phyloP scores from a whole-genome alignment of 2,113 vertebrate genomes.

The Mobula birostris region DNA sequence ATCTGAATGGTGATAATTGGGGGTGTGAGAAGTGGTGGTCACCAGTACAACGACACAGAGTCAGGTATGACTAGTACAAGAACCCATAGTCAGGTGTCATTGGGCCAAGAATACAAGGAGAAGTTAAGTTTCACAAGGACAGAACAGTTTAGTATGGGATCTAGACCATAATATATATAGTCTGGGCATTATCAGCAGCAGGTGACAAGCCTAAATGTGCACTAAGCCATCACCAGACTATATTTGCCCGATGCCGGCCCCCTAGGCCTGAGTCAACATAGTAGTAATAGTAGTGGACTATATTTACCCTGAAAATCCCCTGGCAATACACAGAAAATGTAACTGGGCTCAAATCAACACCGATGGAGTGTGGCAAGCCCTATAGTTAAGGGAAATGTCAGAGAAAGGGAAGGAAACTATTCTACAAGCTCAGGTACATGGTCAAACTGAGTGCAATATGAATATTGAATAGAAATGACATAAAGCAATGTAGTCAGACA shows the following conservation, averaged over 20 bases:
- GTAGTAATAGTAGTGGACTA: neutral
- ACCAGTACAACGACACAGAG: too few relatives aligned
- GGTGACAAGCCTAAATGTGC: neutral
- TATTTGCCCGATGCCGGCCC: neutral
- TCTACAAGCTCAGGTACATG: neutral
- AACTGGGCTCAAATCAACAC: neutral
- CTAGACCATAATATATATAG: too few relatives aligned
- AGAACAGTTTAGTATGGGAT: too few relatives aligned
- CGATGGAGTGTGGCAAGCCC: neutral
- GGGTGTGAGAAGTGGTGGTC: too few relatives aligned
- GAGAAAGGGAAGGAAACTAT: neutral
- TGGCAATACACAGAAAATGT: neutral
- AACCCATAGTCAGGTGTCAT: too few relatives aligned
- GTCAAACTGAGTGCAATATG: neutral
- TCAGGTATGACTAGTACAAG: too few relatives aligned
- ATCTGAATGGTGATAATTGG: too few relatives aligned
- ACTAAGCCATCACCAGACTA: neutral
- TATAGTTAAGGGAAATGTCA: neutral
- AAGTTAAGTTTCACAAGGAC: too few relatives aligned
- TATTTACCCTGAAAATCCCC: neutral
- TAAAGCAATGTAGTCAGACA: neutral
- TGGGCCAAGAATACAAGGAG: too few relatives aligned
- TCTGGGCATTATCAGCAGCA: too few relatives aligned
- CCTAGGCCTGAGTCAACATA: too few relatives aligned
- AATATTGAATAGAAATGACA: neutral